Evolutionary conservation across 2,113 vertebrate genomes (phyloP).

Genomic region (Planiliza haematocheilus): DNA sequence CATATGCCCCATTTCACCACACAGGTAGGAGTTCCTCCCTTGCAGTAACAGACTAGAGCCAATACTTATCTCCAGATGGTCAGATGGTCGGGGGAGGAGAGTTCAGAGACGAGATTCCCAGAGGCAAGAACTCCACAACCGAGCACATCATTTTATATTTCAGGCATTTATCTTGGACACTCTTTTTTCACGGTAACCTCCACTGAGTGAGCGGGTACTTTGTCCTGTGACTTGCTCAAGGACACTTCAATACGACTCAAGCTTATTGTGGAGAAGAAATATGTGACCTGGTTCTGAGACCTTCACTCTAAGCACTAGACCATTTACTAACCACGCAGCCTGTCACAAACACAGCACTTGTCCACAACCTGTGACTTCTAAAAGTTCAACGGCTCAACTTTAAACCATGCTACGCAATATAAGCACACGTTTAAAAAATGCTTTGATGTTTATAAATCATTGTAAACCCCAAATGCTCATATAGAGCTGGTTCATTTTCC

Average conservation of each 20-base stretch:
- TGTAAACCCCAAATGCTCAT: slow-evolving; percentile 8
- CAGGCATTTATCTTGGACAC: slow-evolving; percentile 56
- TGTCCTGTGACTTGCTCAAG: slow-evolving; percentile 60
- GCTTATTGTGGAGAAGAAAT: slow-evolving; percentile 21
- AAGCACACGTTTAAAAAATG: not conserved
- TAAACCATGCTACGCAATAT: slow-evolving; percentile 11
- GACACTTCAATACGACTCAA: slow-evolving; percentile 43
- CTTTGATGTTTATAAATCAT: too few relatives aligned
- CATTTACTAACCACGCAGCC: slow-evolving; percentile 14
- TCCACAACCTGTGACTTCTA: slow-evolving; percentile 14
- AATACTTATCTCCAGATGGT: slow-evolving; percentile 70
- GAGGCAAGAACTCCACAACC: slow-evolving; percentile 53
- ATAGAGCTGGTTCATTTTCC: slow-evolving; percentile 5
- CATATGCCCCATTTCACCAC: slow-evolving; percentile 45
- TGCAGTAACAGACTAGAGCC: slow-evolving; percentile 22
- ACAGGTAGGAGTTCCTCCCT: slow-evolving; percentile 52
- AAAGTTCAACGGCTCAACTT: slow-evolving; percentile 12
- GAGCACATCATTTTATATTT: slow-evolving; percentile 61
- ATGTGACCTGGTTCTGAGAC: slow-evolving; percentile 51
- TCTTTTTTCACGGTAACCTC: slow-evolving; percentile 46
- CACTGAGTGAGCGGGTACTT: slow-evolving; percentile 37
- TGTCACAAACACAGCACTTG: not conserved
- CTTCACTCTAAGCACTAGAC: slow-evolving; percentile 28
- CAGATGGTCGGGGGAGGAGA: slow-evolving; percentile 43
- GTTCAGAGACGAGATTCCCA: slow-evolving; percentile 53